Conservation (phyloP, 1,140 invertebrate genomes). For the Eueides isabella region DNA sequence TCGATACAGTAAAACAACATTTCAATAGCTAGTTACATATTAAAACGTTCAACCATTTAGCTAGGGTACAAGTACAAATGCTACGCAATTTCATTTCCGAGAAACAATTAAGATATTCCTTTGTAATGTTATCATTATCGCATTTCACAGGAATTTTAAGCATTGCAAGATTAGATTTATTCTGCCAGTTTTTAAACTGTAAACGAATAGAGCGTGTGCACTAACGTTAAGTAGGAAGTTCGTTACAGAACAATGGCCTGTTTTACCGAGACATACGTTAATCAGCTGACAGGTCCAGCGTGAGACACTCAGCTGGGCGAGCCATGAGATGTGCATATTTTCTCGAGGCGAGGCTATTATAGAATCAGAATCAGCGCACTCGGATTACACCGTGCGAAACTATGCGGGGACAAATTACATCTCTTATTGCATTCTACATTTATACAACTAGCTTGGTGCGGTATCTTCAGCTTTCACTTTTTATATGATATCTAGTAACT, state of each 20-base stretch:
- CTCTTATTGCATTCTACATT: slow-evolving; percentile 52
- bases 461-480: slow-evolving; percentile 50
- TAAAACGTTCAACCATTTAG: background rate
- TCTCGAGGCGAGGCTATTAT: slow-evolving; percentile 42
- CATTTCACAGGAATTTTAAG: slow-evolving; percentile 16
- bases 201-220: slow-evolving; percentile 9
- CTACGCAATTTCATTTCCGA: slow-evolving; percentile 4
- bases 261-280: slow-evolving; percentile 51
- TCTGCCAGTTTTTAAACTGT: slow-evolving; percentile 4
- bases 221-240: slow-evolving; percentile 39
- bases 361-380: slow-evolving; percentile 46
- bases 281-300: slow-evolving; percentile 57
- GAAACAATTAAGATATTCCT: slow-evolving; percentile 10
- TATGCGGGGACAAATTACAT: slow-evolving; percentile 56
- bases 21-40: background rate
- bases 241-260: slow-evolving; percentile 52
- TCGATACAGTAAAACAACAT: background rate
- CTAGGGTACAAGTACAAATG: background rate
- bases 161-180: slow-evolving; percentile 20
- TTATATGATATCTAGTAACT: background rate
- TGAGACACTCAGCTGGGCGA: slow-evolving; percentile 51
- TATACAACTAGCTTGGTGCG: slow-evolving; percentile 42
- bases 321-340: slow-evolving; percentile 45
- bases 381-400: slow-evolving; percentile 72
- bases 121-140: slow-evolving; percentile 27